Evolutionary conservation across 2,888 invertebrate species (phyloP), one percentile per base, ranked within the genome.

Genomic region (Gastrophysa polygoni): DNA sequence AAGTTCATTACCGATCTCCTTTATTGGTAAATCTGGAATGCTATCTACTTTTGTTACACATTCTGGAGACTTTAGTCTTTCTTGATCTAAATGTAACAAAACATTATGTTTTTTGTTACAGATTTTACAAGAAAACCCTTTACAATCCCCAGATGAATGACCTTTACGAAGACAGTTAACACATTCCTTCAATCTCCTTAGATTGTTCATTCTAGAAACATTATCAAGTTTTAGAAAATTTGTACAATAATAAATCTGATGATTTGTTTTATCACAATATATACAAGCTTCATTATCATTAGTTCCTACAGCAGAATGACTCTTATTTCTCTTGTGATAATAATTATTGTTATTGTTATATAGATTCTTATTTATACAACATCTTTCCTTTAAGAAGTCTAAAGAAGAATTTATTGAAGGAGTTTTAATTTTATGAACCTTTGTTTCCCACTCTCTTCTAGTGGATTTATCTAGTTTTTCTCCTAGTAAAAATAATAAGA

Each of bases 31-130:
- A 24, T 52, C 29, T 18, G 18, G 1, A 17, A 18, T 18, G n/a
- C 20, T 16, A 32, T 32, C 4, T 34, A 11, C 17, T 16, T 20
- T 34, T 29, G 16, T 20, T 14, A 10, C 18, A 29, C 38, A n/a
- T 34, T 52, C 29, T 18, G 14, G 18, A 52, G 17, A 34, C 8
- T 18, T 38, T 14, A 10, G n/a, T 18, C 7, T 6, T 0, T 11
- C n/a, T 21, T 8, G n/a, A 11, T 14, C 43, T 1, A 55, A 18
- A 55, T 55, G 55, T 28, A 55, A 44, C 24, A 55, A 44, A 2
- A 44, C 28, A 44, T 55, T 55, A 1, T 43, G 55, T 55, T 55
- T 55, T 55, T 55, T 55, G 28, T 55, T 54, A 43, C 54, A 54
- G n/a, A n/a, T 54, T 18, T 43, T 54, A 14, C 54, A 54, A 16